These are phyloP conservation scores for Allolobophora icterica DNA, from an alignment of 2,888 invertebrate genomes.

Conservation along the genomic window DNA sequence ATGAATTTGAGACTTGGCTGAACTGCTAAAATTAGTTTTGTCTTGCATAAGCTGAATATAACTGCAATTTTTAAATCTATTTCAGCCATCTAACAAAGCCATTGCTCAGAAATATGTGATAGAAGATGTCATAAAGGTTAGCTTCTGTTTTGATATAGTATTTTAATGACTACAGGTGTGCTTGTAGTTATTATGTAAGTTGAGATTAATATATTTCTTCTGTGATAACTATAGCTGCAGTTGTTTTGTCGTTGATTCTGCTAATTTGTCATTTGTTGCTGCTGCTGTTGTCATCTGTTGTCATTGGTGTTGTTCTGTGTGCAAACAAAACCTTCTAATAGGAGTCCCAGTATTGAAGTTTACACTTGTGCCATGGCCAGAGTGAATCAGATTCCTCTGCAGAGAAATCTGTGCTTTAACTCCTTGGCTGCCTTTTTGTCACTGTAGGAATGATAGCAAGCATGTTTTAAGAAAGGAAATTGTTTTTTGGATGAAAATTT, in stretches of 20 bases:
- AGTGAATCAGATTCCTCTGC: not conserved
- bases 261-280: not conserved
- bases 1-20: not conserved
- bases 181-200: not conserved
- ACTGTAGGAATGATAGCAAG: not conserved
- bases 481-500: not conserved
- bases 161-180: not conserved
- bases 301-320: not conserved
- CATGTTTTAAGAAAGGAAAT: not conserved
- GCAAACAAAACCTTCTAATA: not conserved
- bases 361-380: not conserved
- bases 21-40: no score
- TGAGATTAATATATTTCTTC: not conserved
- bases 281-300: not conserved
- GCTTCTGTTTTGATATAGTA: constrained; percentile 13
- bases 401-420: not conserved
- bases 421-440: not conserved
- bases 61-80: not conserved
- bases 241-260: not conserved
- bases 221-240: not conserved
- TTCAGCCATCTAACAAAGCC: not conserved
- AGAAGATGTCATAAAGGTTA: constrained; percentile 12
- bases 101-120: not conserved
- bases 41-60: not conserved
- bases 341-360: not conserved